Percentiles rank a stretch among this genome's conserved stretches.
phyloP scores from a whole-genome alignment of 2,888 invertebrate species.

The Chirona hameri region DNA sequence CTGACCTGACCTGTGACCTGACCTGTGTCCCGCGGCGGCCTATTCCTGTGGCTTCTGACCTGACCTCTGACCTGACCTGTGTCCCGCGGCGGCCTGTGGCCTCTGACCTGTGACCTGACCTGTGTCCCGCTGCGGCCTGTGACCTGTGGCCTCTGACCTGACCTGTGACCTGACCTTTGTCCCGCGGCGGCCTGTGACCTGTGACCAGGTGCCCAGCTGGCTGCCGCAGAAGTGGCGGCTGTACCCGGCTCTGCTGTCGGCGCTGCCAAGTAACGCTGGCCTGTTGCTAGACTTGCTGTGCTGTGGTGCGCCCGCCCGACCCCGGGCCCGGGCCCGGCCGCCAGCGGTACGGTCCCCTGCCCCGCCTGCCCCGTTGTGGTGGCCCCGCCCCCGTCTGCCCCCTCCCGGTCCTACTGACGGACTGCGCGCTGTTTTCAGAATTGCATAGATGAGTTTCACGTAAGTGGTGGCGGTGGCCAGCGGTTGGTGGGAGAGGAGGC shows the following conservation, averaged over 20 bases:
- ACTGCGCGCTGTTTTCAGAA: slow-evolving; percentile 5
- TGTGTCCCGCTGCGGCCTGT: no score
- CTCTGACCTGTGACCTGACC: no score
- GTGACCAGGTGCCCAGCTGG: neutral
- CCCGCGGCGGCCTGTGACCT: slow-evolving; percentile 25
- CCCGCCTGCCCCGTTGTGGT: no score
- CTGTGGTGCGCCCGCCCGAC: neutral
- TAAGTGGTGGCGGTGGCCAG: neutral
- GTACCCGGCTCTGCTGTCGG: slow-evolving; percentile 28
- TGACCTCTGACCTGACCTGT: no score
- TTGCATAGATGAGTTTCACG: slow-evolving; percentile 10
- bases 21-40: no score
- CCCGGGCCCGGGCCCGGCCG: neutral
- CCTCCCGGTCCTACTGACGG: neutral
- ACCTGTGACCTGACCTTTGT: slow-evolving; percentile 8
- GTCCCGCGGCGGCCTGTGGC: no score
- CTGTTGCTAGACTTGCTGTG: slow-evolving; percentile 9
- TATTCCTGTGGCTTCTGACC: no score
- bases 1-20: no score
- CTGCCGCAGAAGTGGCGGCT: slow-evolving; percentile 4
- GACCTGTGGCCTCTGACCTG: neutral
- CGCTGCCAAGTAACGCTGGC: neutral
- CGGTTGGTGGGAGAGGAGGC: neutral
- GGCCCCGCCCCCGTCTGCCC: no score
- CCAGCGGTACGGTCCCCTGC: neutral